These are phyloP conservation scores for Athetis lepigone DNA, from an alignment of 2,888 invertebrate genomes.

Conservation along the genomic window DNA sequence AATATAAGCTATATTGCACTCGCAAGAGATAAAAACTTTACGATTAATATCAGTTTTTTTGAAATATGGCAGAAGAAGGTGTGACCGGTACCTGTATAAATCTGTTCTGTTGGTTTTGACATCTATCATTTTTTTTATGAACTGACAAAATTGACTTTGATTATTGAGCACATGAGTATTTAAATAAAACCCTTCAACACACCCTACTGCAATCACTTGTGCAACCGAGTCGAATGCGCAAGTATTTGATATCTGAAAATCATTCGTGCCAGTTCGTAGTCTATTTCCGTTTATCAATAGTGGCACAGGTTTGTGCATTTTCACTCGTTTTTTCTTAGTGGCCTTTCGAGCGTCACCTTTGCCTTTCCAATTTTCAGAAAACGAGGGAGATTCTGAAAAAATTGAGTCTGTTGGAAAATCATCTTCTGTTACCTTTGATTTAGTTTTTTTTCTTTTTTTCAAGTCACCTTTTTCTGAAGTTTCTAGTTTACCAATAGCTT, in stretches of 20 bases:
- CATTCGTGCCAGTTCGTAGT: conserved; percentile 13
- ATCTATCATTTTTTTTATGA: conserved; percentile 25
- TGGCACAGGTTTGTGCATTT: conserved; percentile 20
- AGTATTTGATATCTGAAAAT: conserved; percentile 15
- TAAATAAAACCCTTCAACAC: conserved; percentile 31
- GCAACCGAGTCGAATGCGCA: conserved; percentile 22
- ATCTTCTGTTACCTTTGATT: conserved; percentile 24
- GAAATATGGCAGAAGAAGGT: conserved; percentile 9
- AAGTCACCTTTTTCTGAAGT: conserved; percentile 18
- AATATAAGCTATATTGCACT: conserved; percentile 21
- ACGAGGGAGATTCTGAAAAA: conserved; percentile 36
- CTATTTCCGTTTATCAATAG: conserved; percentile 31
- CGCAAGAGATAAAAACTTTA: conserved; percentile 15
- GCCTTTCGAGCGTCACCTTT: conserved; percentile 21
- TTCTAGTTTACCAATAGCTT: conserved; percentile 27
- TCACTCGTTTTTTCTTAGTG: conserved; percentile 14
- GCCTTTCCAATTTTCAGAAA: conserved; percentile 40
- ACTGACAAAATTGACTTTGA: conserved; percentile 14
- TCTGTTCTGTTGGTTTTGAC: conserved; percentile 19
- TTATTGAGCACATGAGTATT: conserved; percentile 21
- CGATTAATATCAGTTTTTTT: conserved; percentile 11
- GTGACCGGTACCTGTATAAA: conserved; percentile 22
- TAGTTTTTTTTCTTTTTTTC: conserved; percentile 16
- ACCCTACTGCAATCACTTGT: conserved; percentile 32
- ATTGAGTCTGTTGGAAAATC: conserved; percentile 30